phyloP scores from a whole-genome alignment of 2,888 invertebrate genomes.

The Trichogramma dendrolimi region DNA sequence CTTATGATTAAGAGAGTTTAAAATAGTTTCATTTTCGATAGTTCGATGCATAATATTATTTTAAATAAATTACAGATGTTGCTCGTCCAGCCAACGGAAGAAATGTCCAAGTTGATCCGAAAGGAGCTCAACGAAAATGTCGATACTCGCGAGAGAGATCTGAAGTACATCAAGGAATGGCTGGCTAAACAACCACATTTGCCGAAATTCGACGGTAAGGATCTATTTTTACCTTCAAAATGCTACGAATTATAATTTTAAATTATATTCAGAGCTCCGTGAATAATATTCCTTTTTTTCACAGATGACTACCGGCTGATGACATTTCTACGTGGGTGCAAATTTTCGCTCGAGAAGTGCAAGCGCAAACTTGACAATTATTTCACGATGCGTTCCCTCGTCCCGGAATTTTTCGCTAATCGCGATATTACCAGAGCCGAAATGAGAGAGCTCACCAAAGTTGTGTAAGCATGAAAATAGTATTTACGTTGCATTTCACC shows the following conservation, averaged over 20 bases:
- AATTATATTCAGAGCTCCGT: neutral
- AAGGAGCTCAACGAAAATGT: conserved; percentile 67
- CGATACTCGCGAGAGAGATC: conserved; percentile 57
- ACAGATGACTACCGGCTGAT: conserved; percentile 73
- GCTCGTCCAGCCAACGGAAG: conserved; percentile 64
- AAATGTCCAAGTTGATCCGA: conserved; percentile 65
- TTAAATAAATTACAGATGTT: conserved; percentile 51
- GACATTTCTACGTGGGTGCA: conserved; percentile 80
- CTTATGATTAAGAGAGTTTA: neutral
- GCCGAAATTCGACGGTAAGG: conserved; percentile 50
- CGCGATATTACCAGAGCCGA: conserved; percentile 71
- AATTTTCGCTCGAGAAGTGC: conserved; percentile 81
- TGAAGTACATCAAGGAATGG: conserved; percentile 63
- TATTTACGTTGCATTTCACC: neutral
- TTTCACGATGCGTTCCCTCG: conserved; percentile 78
- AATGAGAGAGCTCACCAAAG: conserved; percentile 64
- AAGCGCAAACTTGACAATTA: conserved; percentile 85
- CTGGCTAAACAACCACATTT: conserved; percentile 63
- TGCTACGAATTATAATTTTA: neutral
- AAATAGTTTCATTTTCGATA: neutral
- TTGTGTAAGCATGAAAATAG: conserved; percentile 61
- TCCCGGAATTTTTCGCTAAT: conserved; percentile 77
- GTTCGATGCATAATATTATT: neutral
- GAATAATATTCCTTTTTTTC: conserved; percentile 29
- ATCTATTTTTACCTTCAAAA: neutral